These are phyloP conservation scores for Kuschelorhynchus macadamiae DNA, from an alignment of 2,888 invertebrate genomes.

Conservation along the genomic window DNA sequence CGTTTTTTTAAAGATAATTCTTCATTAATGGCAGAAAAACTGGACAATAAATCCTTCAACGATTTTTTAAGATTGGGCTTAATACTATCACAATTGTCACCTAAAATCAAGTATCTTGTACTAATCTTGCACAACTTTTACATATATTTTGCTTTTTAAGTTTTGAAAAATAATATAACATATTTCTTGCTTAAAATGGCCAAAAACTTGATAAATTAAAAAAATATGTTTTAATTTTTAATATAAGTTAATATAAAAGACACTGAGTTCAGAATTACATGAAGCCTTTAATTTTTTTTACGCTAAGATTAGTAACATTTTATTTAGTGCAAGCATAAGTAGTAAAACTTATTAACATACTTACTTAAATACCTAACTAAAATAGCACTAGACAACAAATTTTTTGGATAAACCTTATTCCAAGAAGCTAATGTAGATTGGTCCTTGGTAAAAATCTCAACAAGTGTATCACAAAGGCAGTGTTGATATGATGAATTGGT, in stretches of 20 bases:
- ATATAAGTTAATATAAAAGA: no score
- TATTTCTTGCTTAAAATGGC: no score
- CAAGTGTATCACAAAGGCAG: constrained; percentile 75
- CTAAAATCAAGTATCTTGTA: constrained; percentile 60
- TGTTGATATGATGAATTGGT: constrained; percentile 69
- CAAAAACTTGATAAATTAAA: no score
- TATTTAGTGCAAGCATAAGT: no score
- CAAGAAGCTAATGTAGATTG: constrained; percentile 76
- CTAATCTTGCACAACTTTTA: no score
- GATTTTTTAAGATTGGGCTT: constrained; percentile 25
- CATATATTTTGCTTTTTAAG: no score
- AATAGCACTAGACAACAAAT: constrained; percentile 77
- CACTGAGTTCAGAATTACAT: no score
- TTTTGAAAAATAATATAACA: no score
- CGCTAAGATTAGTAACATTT: no score
- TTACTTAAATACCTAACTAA: constrained; percentile 74
- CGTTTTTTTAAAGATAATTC: constrained; percentile 68
- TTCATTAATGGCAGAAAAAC: constrained; percentile 68
- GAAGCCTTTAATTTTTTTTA: no score
- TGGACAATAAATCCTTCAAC: constrained; percentile 69
- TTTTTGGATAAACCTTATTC: constrained; percentile 78
- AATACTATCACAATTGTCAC: constrained; percentile 66
- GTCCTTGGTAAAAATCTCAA: constrained; percentile 75
- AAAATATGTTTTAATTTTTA: no score
- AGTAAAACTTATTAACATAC: no score